These are phyloP conservation scores for Morbakka virulenta DNA, from an alignment of 30 jellyfish, hydroid and myxozoan genomes.

Conservation along the genomic window DNA sequence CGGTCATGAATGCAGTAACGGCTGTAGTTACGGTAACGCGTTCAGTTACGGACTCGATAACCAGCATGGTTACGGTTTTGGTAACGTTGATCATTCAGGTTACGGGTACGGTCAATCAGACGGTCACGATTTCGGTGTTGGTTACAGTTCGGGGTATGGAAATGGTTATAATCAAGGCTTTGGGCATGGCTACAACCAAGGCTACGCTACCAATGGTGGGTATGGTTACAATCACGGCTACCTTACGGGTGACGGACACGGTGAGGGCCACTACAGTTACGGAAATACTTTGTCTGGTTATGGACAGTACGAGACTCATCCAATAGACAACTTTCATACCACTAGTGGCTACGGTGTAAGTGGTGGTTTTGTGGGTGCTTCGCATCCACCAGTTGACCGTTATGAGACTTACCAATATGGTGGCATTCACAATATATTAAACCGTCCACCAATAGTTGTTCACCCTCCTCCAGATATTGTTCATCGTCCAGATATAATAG, in stretches of 20 bases:
- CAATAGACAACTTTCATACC: background rate
- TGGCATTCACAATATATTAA: conserved; percentile 24
- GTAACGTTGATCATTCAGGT: background rate
- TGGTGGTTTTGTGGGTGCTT: conserved; percentile 1
- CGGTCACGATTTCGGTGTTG: conserved; percentile 8
- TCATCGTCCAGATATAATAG: conserved; percentile 74
- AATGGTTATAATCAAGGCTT: background rate
- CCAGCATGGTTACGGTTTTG: conserved; percentile 12
- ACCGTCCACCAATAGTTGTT: conserved; percentile 74
- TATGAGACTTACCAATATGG: background rate
- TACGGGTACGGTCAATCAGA: background rate
- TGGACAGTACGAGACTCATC: no score
- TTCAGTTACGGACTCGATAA: conserved; percentile 5
- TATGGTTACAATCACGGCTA: conserved; percentile 2
- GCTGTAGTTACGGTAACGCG: conserved; percentile 1
- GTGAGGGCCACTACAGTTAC: conserved; percentile 42
- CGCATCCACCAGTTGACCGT: conserved; percentile 20
- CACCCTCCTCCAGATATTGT: conserved; percentile 71
- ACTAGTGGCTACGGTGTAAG: background rate
- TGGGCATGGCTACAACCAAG: conserved; percentile 17
- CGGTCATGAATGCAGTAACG: conserved; percentile 5
- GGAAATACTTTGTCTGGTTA: no score
- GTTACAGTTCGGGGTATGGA: background rate
- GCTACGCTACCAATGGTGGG: background rate
- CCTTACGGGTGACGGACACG: conserved; percentile 30